phyloP scores from a whole-genome alignment of 2,113 vertebrate genomes.

The Amphilophus citrinellus region DNA sequence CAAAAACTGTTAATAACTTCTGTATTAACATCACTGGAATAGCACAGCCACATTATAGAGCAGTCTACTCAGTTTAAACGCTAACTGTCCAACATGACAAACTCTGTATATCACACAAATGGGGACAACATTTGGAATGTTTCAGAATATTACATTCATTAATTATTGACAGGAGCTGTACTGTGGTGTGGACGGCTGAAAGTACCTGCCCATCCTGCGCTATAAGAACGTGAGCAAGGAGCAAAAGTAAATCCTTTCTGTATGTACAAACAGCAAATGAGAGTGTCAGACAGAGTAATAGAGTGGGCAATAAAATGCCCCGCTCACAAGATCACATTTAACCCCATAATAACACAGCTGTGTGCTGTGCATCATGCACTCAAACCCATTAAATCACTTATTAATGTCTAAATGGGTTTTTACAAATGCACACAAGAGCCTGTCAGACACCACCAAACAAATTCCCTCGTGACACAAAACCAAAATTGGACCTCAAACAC shows the following conservation, averaged over 20 bases:
- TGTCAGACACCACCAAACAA: conserved; percentile 8
- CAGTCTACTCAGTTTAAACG: too few species aligned
- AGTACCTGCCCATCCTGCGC: not conserved
- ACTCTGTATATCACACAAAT: not conserved
- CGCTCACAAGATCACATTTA: conserved; percentile 18
- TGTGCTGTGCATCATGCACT: not conserved
- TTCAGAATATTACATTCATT: not conserved
- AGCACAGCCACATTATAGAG: too few species aligned
- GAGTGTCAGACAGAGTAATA: not conserved
- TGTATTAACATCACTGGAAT: too few species aligned
- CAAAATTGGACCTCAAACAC: conserved; percentile 26
- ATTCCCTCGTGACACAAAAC: not conserved
- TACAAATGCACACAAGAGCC: not conserved
- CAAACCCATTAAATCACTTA: conserved; percentile 22
- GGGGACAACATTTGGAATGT: not conserved
- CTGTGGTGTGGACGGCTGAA: not conserved
- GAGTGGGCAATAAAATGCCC: not conserved
- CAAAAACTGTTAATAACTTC: too few species aligned
- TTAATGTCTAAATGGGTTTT: conserved; percentile 33
- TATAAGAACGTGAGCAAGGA: not conserved
- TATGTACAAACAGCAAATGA: not conserved
- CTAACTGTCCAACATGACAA: not conserved
- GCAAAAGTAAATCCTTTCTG: not conserved
- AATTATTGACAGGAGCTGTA: not conserved
- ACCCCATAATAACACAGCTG: not conserved